phyloP scores from a whole-genome alignment of 2,888 invertebrate genomes.

The Elgonia sp. region DNA sequence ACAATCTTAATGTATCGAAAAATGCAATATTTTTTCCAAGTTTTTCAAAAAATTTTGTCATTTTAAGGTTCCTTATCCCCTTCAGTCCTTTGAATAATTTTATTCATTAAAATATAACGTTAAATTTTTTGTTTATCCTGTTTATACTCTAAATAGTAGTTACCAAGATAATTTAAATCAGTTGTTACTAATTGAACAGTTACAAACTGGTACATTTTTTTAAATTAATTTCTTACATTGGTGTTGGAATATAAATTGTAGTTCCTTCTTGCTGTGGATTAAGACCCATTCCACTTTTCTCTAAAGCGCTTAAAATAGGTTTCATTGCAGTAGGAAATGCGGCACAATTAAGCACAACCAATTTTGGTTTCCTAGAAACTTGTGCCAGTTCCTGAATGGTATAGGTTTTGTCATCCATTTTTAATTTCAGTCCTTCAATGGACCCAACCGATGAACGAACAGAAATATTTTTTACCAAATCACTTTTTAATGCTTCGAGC shows the following conservation, averaged over 20 bases:
- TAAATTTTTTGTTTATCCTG: too few relatives aligned
- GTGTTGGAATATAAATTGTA: slow-evolving; percentile 94
- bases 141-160: too few relatives aligned
- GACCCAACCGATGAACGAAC: slow-evolving; percentile 93
- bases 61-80: too few relatives aligned
- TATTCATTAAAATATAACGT: too few relatives aligned
- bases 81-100: too few relatives aligned
- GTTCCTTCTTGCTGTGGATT: slow-evolving; percentile 98
- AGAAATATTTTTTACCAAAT: slow-evolving; percentile 93
- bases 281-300: slow-evolving; percentile 94
- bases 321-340: slow-evolving; percentile 95
- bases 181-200: too few relatives aligned
- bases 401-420: slow-evolving; percentile 93
- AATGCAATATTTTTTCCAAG: too few relatives aligned
- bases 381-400: slow-evolving; percentile 96
- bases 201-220: too few relatives aligned
- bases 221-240: slow-evolving; percentile 92
- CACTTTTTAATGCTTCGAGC: slow-evolving; percentile 92
- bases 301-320: slow-evolving; percentile 92
- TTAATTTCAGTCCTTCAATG: slow-evolving; percentile 92
- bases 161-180: too few relatives aligned
- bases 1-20: too few relatives aligned
- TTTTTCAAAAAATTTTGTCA: too few relatives aligned
- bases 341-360: slow-evolving; percentile 94
- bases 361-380: slow-evolving; percentile 95